Percentiles rank a stretch among this genome's conserved stretches.
phyloP scores from a whole-genome alignment of 2,797 vertebrate genomes.

The Sebastes cheni region DNA sequence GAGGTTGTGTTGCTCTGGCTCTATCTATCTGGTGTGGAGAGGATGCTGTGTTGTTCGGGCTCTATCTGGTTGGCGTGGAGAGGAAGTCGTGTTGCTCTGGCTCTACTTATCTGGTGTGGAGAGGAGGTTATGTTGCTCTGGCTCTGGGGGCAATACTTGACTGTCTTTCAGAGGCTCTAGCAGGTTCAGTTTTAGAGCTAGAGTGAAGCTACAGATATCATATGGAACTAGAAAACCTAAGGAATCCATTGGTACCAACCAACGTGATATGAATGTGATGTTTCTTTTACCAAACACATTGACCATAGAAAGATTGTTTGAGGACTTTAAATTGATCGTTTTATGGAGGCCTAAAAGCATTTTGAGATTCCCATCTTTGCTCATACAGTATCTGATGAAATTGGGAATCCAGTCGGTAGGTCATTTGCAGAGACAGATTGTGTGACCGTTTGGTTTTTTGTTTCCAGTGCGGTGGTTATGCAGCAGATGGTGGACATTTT shows the following conservation, averaged over 20 bases:
- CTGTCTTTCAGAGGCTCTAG: no score
- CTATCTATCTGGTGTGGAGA: no score
- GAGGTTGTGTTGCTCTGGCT: no score
- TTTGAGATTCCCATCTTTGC: background rate
- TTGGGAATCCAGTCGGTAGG: background rate
- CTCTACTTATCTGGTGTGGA: rapidly evolving
- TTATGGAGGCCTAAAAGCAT: background rate
- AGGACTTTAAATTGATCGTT: background rate
- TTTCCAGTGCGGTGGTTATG: background rate
- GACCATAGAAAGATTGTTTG: background rate
- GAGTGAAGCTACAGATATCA: no score
- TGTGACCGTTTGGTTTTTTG: background rate
- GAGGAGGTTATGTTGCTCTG: no score
- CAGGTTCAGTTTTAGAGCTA: no score
- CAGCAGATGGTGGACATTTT: slow-evolving; percentile 42
- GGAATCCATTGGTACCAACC: no score
- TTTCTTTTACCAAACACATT: no score
- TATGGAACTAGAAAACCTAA: no score
- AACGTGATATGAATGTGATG: no score
- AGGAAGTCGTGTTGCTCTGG: no score
- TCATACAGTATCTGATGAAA: background rate
- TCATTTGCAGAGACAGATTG: slow-evolving; percentile 24
- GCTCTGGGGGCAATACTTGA: no score
- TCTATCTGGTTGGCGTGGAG: rapidly evolving
- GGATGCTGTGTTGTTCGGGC: rapidly evolving